Conservation (phyloP, 2,888 invertebrate species). For the Cyclophora punctaria region DNA sequence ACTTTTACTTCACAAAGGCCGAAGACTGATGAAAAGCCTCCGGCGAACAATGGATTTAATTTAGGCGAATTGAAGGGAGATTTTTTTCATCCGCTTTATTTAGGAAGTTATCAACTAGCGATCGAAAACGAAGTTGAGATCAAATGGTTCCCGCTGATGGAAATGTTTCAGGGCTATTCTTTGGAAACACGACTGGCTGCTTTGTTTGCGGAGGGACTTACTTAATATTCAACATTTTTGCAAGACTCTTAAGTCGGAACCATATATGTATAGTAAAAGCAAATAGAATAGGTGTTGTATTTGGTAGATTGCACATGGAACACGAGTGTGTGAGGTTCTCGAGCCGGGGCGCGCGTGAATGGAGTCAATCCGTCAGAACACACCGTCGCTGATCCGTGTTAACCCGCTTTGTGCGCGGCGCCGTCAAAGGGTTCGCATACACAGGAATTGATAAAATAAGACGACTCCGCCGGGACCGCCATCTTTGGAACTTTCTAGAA, state of each 20-base stretch:
- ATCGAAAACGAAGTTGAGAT: not conserved
- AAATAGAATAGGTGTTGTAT: no score
- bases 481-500: no score
- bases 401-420: slow-evolving; percentile 14
- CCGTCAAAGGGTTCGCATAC: slow-evolving; percentile 20
- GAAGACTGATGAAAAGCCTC: slow-evolving; percentile 2
- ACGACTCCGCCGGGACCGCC: not conserved
- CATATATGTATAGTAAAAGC: no score
- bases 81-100: not conserved
- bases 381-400: slow-evolving; percentile 1
- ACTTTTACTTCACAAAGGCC: slow-evolving; percentile 13
- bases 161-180: no score
- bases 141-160: not conserved
- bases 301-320: no score
- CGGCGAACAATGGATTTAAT: not conserved
- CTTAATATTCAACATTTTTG: no score
- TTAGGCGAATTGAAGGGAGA: not conserved
- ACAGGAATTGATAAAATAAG: slow-evolving; percentile 15
- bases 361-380: not conserved
- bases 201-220: no score
- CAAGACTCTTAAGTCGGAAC: no score
- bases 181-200: no score
- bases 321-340: no score
- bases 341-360: not conserved
- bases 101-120: not conserved